Evolutionary conservation across 2,113 vertebrate genomes (phyloP), one percentile per base, ranked within the genome.

Genomic region (Melanerpes aurifrons): DNA sequence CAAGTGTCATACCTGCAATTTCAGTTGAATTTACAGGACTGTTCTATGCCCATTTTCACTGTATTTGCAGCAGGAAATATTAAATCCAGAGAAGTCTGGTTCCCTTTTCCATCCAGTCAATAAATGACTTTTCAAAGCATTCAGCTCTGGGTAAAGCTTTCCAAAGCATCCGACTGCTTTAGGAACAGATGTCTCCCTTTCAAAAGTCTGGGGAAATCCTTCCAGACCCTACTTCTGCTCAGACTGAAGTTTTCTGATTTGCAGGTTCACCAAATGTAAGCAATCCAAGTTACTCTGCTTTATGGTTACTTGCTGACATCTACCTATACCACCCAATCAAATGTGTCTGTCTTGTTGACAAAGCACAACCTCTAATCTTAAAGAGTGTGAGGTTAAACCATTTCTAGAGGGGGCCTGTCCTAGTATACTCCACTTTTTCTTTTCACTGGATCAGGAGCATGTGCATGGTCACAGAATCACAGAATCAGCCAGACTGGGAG

Each of bases 181-280:
- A 90, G 86, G 59, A 90, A 85, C 67, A 85, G 56, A 79, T 79
- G 78, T 74, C 57, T 43, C 43, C 25, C 24, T 87, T 89, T 76
- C 71, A 85, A 43, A 93, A 91, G 43, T 57, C 63, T 82, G 93
- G 63, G 69, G 77, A 90, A 78, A 94, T 16, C 47, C 81, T 66
- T 84, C 61, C 26, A 85, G 85, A 68, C 58, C 35, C 75, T 58
- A 61, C 26, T 67, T 89, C 54, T 90, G 12, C 5, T 72, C 17
- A 86, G 62, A 92, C 14, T 84, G 50, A 90, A 69, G 72, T 69
- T 89, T 50, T 45, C 93, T 70, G 15, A 59, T 79, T 81, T 82
- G 24, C n/a, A 81, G 47, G 50, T 63, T 94, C 69, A 74, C 16
- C 37, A 82, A 71, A 78, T 61, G 28, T 81, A 90, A 89, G 54